These are phyloP conservation scores for Apocrypta bakeri DNA, from an alignment of 1,140 invertebrate species.

Conservation along the genomic window DNA sequence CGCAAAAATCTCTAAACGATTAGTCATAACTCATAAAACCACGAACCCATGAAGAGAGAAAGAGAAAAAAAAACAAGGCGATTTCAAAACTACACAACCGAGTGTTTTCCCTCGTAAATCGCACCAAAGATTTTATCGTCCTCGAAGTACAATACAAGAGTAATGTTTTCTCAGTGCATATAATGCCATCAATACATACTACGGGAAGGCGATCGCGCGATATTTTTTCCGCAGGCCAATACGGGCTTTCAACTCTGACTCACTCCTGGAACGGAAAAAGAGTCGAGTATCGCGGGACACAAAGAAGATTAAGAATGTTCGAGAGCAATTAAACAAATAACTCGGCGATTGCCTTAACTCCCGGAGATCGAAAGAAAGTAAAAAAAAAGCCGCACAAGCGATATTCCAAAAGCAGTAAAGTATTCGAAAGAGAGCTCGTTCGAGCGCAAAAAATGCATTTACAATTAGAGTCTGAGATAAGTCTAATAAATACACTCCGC, in stretches of 20 bases:
- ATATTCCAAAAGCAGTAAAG: neutral
- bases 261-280: slow-evolving; percentile 41
- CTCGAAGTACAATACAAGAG: slow-evolving; percentile 1
- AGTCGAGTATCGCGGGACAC: neutral
- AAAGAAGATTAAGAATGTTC: neutral
- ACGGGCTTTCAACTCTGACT: slow-evolving; percentile 13
- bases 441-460: neutral
- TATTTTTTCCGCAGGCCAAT: neutral
- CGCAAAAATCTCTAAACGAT: neutral
- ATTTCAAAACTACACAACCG: neutral
- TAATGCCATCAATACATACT: slow-evolving; percentile 22
- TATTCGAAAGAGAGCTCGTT: slow-evolving; percentile 1
- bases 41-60: neutral
- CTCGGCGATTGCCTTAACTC: neutral
- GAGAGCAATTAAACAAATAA: slow-evolving; percentile 16
- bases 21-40: neutral
- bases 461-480: slow-evolving; percentile 2
- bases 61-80: neutral
- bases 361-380: neutral
- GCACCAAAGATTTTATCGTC: slow-evolving; percentile 5
- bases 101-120: neutral
- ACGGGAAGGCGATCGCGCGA: neutral
- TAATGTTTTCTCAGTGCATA: slow-evolving; percentile 12
- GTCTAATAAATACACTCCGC: slow-evolving; percentile 32
- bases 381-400: neutral